Percentiles rank a stretch among this genome's conserved stretches.
These are phyloP conservation scores for Herminia tarsipennalis DNA, from an alignment of 2,888 invertebrate species.

Conservation along the genomic window DNA sequence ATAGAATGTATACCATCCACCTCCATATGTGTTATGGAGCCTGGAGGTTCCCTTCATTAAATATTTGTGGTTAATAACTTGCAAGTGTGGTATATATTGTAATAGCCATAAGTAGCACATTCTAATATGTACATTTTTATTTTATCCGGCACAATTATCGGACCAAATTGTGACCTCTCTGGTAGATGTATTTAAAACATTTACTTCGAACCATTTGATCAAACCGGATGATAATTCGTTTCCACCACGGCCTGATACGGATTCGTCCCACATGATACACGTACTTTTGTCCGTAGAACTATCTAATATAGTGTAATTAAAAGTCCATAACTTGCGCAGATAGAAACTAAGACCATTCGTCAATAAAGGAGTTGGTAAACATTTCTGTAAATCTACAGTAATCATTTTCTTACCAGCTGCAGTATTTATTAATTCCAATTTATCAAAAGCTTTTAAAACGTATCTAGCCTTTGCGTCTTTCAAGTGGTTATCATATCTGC, in stretches of 20 bases:
- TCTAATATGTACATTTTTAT: too few relatives aligned
- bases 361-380: conserved; percentile 16
- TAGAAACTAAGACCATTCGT: conserved; percentile 18
- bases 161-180: too few relatives aligned
- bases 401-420: background rate
- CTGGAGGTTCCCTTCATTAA: too few relatives aligned
- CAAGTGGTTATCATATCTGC: conserved; percentile 2
- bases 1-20: too few relatives aligned
- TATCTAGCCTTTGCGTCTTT: conserved; percentile 6
- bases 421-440: background rate
- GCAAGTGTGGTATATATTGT: too few relatives aligned
- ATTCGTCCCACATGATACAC: conserved; percentile 5
- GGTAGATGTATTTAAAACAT: too few relatives aligned
- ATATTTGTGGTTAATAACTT: too few relatives aligned
- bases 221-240: too few relatives aligned
- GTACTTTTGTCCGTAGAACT: background rate
- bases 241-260: background rate
- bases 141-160: too few relatives aligned
- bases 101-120: too few relatives aligned
- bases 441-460: conserved; percentile 8
- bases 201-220: too few relatives aligned
- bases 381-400: conserved; percentile 19
- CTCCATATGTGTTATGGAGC: too few relatives aligned
- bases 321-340: conserved; percentile 18
- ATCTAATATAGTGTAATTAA: conserved; percentile 7